phyloP scores from a whole-genome alignment of 2,113 vertebrate species.

The Chloropsis cyanopogon region DNA sequence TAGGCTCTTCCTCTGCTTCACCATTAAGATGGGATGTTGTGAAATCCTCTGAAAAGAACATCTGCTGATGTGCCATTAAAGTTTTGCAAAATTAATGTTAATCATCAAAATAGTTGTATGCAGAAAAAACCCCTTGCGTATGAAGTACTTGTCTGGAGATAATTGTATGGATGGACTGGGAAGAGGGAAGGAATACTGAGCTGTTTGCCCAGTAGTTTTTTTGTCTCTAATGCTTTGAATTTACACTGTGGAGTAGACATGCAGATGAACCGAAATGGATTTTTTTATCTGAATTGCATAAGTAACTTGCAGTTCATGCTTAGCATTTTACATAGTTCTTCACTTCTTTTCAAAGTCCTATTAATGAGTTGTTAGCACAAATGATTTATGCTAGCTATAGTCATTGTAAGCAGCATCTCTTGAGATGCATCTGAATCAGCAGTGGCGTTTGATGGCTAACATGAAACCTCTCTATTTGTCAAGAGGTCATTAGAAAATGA shows the following conservation, averaged over 20 bases:
- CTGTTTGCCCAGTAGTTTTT: not conserved
- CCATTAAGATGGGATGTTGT: conserved; percentile 24
- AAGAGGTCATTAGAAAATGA: not conserved
- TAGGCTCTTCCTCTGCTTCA: conserved; percentile 43
- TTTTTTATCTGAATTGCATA: not conserved
- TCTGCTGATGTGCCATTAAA: conserved; percentile 11
- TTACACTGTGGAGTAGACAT: not conserved
- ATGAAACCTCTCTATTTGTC: not conserved
- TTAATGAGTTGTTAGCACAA: not conserved
- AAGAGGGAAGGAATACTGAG: not conserved
- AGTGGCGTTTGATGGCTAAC: not conserved
- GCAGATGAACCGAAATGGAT: not conserved
- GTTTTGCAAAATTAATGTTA: not conserved
- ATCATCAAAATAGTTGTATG: not conserved
- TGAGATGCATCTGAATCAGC: not conserved
- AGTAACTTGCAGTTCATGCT: not conserved
- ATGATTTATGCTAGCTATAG: not conserved
- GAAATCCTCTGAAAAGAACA: conserved; percentile 36
- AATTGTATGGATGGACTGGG: not conserved
- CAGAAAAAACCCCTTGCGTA: not conserved
- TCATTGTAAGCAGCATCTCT: not conserved
- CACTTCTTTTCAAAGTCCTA: not conserved
- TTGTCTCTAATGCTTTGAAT: not conserved
- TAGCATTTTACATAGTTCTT: not conserved
- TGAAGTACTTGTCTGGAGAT: not conserved